Evolutionary conservation across 92 coral and sea anemone species (phyloP), one percentile per base, ranked within the genome.

Genomic region (Bergia puertoricense): DNA sequence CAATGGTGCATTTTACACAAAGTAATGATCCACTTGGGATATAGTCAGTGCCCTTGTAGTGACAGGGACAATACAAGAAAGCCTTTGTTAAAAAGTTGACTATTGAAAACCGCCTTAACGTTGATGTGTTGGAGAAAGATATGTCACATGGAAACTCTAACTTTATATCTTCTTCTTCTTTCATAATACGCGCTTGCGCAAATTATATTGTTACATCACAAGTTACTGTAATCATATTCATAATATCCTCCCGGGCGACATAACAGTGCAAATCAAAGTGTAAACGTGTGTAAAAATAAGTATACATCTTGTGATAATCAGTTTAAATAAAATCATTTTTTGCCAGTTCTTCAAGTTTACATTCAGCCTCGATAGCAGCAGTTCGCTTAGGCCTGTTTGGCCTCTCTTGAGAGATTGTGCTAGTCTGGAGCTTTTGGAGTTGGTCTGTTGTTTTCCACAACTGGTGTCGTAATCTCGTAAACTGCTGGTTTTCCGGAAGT

Each of bases 241-340:
- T 73, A 73, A 73, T 30, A 73, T 30, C 43, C 77, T 73, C 77
- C 77, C 77, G 77, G 77, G 77, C 77, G 77, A 30, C 41, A 73
- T 1, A 54, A 73, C 10, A 73, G 41, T 38, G 77, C 77, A 37
- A 73, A 73, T 73, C 62, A 73, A 73, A 73, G 77, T 22, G 41
- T 73, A n/a, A 73, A 37, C 43, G 77, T 73, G 44, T 73, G 77
- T 9, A 15, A 73, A 38, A 36, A 30, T 39, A 73, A 73, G 77
- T 6, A 39, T 36, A 15, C 13, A 73, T 39, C 18, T 36, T 8
- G 77, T 36, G 77, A 14, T 36, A 36, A 30, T 73, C 77, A 37
- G 77, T 73, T 36, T 73, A 0, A 73, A 73, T 73, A 73, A 73
- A 73, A 73, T 73, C 1, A 6, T 73, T 38, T 73, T 39, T 73